Base-by-base conservation (phyloP, 1,140 invertebrate species). In the Hestina assimilis region DNA sequence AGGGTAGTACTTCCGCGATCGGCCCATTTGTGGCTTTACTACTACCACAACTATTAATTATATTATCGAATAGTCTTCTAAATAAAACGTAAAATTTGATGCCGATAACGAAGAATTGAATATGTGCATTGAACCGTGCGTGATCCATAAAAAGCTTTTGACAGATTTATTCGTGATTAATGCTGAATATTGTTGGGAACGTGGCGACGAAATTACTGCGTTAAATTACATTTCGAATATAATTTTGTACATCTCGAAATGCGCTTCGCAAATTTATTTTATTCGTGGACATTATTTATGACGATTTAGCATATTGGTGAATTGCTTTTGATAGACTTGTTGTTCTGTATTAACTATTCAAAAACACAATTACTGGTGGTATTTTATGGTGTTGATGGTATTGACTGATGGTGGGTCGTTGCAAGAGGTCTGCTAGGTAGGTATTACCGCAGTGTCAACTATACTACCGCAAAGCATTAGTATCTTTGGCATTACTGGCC, bases 91-190 rank as follows among this genome's bases (percentile, higher is more conserved):
- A 26, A 43, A 45, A 43, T 31, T 53, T 28, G 3, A 35, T 35
- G 6, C 4, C 15, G 8, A n/a, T 28, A 28, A 28, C 24, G 8
- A 35, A 35, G 14, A 35, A 35, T 35, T 35, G 3, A 15, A 46
- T 12, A 46, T 17, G 14, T 53, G 23, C 14, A 45, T 19, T 43
- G 51, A 53, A 23, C 40, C 51, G 43, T 53, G 33, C 21, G 38
- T 41, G 72, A 69, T 55, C 48, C 59, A 59, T 56, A 72, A 69
- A 33, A 46, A 65, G 63, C 67, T 73, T 66, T 67, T 56, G 53
- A 28, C 54, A 51, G 54, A 63, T 66, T 63, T 56, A 31, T 35
- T 58, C 60, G 45, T 64, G 59, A 63, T 72, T 69, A 59, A 63
- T 65, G 63, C 51, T 43, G 64, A 41, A 72, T 60, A 48, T 59